Conservation (phyloP, 2,888 invertebrate species). For the Rambutsinella grinnellia region DNA sequence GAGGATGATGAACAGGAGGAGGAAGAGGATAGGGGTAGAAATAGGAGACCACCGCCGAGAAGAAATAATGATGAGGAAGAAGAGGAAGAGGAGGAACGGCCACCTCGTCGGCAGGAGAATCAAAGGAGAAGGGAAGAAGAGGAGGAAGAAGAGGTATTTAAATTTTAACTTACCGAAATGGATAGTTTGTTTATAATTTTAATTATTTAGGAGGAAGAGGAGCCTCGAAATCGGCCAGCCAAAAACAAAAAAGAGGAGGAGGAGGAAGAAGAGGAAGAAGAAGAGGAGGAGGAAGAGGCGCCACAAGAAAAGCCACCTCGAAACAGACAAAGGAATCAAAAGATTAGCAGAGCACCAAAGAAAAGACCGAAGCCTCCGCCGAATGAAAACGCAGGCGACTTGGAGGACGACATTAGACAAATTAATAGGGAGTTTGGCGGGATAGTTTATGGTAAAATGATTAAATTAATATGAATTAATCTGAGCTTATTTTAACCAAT, state of each 20-base stretch:
- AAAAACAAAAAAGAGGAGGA: conserved; percentile 38
- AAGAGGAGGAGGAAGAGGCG: conserved; percentile 48
- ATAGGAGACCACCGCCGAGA: conserved; percentile 22
- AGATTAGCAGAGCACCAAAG: conserved; percentile 11
- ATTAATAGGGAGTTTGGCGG: conserved; percentile 63
- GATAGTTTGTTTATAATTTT: background rate
- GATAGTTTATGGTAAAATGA: conserved; percentile 31
- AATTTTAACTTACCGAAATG: background rate
- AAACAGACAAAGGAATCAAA: conserved; percentile 23
- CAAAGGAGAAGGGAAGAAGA: conserved; percentile 24
- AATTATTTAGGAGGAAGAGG: conserved; percentile 45
- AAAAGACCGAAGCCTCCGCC: conserved; percentile 53
- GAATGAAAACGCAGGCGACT: conserved; percentile 62
- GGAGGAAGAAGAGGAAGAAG: conserved; percentile 51
- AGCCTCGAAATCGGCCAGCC: conserved; percentile 42
- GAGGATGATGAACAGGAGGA: conserved; percentile 54
- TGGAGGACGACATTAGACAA: conserved; percentile 63
- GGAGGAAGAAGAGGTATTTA: conserved; percentile 45
- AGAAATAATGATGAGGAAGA: conserved; percentile 37
- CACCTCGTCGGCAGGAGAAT: background rate
- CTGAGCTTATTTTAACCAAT: no score
- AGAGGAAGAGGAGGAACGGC: conserved; percentile 46
- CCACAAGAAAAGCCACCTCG: conserved; percentile 27
- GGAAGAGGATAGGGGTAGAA: conserved; percentile 46
- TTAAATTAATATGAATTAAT: background rate